Conservation (phyloP, 2,888 invertebrate species). For the Brachypterus glaber region DNA sequence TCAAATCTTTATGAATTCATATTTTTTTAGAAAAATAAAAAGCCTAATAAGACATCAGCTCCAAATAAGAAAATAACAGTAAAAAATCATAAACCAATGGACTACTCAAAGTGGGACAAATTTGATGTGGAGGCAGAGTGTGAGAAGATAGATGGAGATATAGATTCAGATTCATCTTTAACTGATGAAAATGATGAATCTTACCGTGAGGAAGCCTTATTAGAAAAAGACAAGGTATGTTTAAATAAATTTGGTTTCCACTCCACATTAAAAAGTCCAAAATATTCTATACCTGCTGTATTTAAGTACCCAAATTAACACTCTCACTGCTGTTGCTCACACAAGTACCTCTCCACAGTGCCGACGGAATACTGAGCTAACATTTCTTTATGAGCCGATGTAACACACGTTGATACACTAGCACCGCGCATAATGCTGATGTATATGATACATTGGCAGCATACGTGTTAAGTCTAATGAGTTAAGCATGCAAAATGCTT, state of each 20-base stretch:
- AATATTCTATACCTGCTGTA: too few species aligned
- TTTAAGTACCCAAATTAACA: too few species aligned
- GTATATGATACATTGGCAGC: too few species aligned
- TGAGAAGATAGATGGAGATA: slow-evolving; percentile 50
- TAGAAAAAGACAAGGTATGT: slow-evolving; percentile 59
- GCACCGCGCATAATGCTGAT: too few species aligned
- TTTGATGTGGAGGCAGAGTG: slow-evolving; percentile 68
- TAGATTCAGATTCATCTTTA: slow-evolving; percentile 40
- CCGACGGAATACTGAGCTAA: too few species aligned
- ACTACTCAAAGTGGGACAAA: slow-evolving; percentile 68
- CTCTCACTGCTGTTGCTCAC: too few species aligned
- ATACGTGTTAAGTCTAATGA: not conserved
- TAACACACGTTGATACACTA: too few species aligned
- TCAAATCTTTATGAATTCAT: too few species aligned
- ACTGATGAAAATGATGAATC: slow-evolving; percentile 48
- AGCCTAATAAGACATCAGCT: too few species aligned
- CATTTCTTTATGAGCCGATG: slow-evolving; percentile 3
- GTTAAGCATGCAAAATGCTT: too few species aligned
- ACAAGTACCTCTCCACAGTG: too few species aligned
- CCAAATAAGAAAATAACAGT: not conserved
- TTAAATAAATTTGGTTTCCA: slow-evolving; percentile 24
- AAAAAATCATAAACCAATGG: slow-evolving; percentile 29
- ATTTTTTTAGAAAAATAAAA: too few species aligned
- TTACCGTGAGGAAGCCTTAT: slow-evolving; percentile 51
- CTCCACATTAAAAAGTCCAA: not conserved